Evolutionary conservation across 2,797 vertebrate species (phyloP).

Genomic region (Gymnothorax reevesii): DNA sequence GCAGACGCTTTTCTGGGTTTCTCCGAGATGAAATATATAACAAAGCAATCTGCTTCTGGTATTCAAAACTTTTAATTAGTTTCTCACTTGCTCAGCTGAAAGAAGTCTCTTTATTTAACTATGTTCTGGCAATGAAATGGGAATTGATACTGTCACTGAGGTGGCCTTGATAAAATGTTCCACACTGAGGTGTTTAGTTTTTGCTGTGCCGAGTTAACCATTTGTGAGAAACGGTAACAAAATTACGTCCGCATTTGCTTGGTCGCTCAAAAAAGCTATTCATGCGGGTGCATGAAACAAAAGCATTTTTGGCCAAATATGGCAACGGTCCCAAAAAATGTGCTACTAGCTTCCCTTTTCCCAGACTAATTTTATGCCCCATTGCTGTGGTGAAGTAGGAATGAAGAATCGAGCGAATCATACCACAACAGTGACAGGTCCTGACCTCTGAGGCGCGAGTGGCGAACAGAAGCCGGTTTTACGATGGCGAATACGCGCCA

Average conservation of each 20-base stretch:
- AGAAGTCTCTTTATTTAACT: neutral
- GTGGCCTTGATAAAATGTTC: too few species aligned
- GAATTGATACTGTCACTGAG: neutral
- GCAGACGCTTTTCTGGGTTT: too few species aligned
- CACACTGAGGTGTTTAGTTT: neutral
- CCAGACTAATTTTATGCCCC: neutral
- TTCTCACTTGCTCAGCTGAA: neutral
- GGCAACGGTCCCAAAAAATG: neutral
- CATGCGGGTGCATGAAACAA: neutral
- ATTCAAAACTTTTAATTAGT: neutral
- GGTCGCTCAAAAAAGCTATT: neutral
- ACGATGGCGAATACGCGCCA: constrained; percentile 21
- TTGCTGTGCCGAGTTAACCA: neutral
- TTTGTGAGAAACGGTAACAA: neutral
- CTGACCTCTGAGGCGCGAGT: constrained; percentile 30
- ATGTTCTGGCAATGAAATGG: neutral
- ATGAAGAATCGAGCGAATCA: constrained; percentile 51
- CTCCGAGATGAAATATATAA: neutral
- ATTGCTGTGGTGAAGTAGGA: constrained; percentile 34
- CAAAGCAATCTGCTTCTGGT: neutral
- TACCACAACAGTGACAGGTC: constrained; percentile 33
- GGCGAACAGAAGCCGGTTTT: constrained; percentile 41
- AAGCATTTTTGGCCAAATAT: neutral
- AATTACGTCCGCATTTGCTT: neutral
- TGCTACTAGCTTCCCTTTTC: neutral